phyloP scores from a whole-genome alignment of 2,113 vertebrate genomes.

The Psilopogon haemacephalus region DNA sequence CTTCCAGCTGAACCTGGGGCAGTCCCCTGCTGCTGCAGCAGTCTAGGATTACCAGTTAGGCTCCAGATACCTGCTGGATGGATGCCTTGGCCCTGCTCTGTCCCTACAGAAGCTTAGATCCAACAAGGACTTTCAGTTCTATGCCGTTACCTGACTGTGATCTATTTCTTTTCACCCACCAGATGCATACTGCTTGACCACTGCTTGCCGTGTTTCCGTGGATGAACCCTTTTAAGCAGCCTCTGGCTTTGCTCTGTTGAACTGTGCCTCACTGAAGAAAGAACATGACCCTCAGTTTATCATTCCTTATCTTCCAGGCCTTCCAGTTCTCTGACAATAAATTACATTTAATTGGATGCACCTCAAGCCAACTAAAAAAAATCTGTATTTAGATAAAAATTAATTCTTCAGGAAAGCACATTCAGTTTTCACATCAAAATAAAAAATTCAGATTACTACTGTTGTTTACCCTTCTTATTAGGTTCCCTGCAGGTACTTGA shows the following conservation, averaged over 20 bases:
- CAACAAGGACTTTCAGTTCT: neutral
- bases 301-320: neutral
- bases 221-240: neutral
- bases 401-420: neutral
- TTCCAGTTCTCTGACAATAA: neutral
- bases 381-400: neutral
- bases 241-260: neutral
- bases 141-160: neutral
- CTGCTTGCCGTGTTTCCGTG: neutral
- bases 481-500: neutral
- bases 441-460: neutral
- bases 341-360: neutral
- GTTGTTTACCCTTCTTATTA: neutral
- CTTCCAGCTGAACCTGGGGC: neutral
- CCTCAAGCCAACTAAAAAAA: neutral
- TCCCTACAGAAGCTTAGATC: neutral
- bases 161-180: neutral
- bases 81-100: neutral
- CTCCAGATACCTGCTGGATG: neutral
- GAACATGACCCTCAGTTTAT: neutral
- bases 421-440: neutral
- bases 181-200: neutral
- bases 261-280: neutral
- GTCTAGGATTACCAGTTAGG: rapidly evolving
- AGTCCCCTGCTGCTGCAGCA: neutral